Conservation (phyloP, 2,113 vertebrate genomes). For the Pituophis catenifer region DNA sequence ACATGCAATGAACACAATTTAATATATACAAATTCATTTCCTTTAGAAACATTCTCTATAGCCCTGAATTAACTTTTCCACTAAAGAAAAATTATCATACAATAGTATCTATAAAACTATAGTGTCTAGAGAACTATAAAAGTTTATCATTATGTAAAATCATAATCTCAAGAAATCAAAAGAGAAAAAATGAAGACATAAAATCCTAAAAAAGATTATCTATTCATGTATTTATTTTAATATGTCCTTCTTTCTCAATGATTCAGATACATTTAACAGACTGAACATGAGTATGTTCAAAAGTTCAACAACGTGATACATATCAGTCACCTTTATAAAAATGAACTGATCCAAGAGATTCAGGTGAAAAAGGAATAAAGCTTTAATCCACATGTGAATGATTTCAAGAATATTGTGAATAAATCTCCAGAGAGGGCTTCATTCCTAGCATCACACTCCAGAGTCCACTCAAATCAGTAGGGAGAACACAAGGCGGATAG, state of each 20-base stretch:
- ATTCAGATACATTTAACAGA: constrained; percentile 47
- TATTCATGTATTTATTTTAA: constrained; percentile 48
- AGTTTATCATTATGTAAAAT: neutral
- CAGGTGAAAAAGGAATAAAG: constrained; percentile 57
- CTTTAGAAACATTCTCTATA: neutral
- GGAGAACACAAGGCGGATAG: constrained; percentile 64
- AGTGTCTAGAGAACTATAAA: neutral
- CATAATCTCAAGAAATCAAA: neutral
- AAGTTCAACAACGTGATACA: constrained; percentile 48
- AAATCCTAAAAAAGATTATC: constrained; percentile 42
- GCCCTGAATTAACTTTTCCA: neutral
- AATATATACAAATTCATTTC: neutral
- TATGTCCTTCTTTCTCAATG: constrained; percentile 58
- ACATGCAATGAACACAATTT: neutral
- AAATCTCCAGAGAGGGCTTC: constrained; percentile 65
- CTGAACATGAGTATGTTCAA: constrained; percentile 33
- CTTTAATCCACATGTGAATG: constrained; percentile 57
- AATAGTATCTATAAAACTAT: neutral
- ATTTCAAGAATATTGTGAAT: constrained; percentile 61
- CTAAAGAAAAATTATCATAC: neutral
- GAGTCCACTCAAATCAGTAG: constrained; percentile 64
- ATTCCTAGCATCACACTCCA: constrained; percentile 64
- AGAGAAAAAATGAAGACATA: neutral
- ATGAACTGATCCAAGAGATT: constrained; percentile 31
- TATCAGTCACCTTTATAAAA: constrained; percentile 46